phyloP scores from a whole-genome alignment of 2,888 invertebrate species.

The Polymixis flavicincta region DNA sequence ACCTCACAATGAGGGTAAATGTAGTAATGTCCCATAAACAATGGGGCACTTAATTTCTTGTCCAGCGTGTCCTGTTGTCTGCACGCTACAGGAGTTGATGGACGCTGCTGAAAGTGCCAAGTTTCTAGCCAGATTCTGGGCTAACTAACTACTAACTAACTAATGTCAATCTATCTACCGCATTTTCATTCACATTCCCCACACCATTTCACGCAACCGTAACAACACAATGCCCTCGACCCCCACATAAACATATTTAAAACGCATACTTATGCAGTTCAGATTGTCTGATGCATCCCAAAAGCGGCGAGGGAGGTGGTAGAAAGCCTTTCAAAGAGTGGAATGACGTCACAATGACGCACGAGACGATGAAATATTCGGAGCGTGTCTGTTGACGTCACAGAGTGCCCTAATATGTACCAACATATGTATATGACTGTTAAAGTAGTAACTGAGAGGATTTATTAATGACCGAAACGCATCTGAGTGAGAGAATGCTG shows the following conservation, averaged over 20 bases:
- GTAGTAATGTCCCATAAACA: no score
- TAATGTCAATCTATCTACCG: not conserved
- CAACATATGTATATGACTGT: not conserved
- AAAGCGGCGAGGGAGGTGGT: constrained; percentile 51
- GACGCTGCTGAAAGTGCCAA: no score
- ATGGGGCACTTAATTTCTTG: no score
- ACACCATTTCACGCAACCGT: constrained; percentile 11
- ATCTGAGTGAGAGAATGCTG: not conserved
- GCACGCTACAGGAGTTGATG: no score
- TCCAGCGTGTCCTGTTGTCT: no score
- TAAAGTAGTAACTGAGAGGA: not conserved
- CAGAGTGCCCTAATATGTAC: constrained; percentile 29
- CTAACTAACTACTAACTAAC: no score
- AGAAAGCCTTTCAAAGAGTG: constrained; percentile 60
- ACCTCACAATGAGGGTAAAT: not conserved
- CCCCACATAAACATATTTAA: constrained; percentile 35
- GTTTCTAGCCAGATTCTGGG: no score
- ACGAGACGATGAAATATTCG: constrained; percentile 73
- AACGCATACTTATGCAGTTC: constrained; percentile 40
- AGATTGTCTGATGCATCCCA: constrained; percentile 53
- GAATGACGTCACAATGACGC: constrained; percentile 83
- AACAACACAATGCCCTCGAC: constrained; percentile 32
- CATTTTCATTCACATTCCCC: constrained; percentile 21
- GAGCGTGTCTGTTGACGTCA: constrained; percentile 83
- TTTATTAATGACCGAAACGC: not conserved